Evolutionary conservation across 2,797 vertebrate species (phyloP), one percentile per base, ranked within the genome.

Genomic region (Sebastes cheni): DNA sequence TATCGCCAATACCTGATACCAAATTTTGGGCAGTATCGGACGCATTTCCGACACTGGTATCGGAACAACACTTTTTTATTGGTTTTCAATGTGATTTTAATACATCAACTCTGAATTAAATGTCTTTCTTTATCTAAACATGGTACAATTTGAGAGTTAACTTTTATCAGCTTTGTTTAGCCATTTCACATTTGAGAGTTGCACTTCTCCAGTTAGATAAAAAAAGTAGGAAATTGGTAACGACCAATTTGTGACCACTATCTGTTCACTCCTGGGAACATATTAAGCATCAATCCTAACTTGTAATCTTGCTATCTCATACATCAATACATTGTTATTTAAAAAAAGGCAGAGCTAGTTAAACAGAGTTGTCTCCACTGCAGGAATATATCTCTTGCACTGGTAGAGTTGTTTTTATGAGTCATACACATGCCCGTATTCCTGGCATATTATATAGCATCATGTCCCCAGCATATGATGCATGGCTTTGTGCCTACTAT

Each of bases 391-490:
- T 72, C 27, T 70, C 8, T 74, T 72, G 11, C 59, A 36, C 39
- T 46, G 11, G 13, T n/a, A 36, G 60, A 72, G 20, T 61, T 86
- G 25, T 71, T 88, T 85, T 75, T 65, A 77, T 82, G 79, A 82
- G 56, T 23, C 72, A 34, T 56, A 56, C 39, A 60, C 66, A n/a
- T 52, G 22, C 30, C 60, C 56, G 52, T 73, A 79, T 23, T 64
- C 29, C n/a, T 36, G 72, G 62, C 77, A 79, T 67, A 75, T 90
- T 67, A 82, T 67, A 72, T 30, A 65, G 67, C 23, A 84, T 84
- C 70, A 77, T 67, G 32, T 79, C 62, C 36, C 27, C 22, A n/a
- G 34, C 55, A 62, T 42, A 50, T 83, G 74, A 87, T 78, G 42
- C 54, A 86, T 80, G 69, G 10, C 30, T 64, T 39, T 70, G 59